Evolutionary conservation across 2,113 vertebrate genomes (phyloP).

Genomic region (Terrapene triunguis): DNA sequence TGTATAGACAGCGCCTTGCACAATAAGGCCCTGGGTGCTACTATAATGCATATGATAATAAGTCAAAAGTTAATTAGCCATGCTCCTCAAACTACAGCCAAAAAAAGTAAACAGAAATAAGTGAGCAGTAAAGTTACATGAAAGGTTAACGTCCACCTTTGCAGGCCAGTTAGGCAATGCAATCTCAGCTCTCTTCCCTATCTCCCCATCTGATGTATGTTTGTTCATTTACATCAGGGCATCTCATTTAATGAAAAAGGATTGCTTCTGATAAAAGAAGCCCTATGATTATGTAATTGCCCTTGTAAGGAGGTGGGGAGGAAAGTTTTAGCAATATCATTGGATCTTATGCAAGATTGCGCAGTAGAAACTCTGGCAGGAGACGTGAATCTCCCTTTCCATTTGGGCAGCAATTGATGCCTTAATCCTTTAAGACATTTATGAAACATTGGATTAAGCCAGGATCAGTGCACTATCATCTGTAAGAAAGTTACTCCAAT

Average conservation of each 20-base stretch:
- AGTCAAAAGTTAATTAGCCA: not conserved
- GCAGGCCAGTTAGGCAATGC: not conserved
- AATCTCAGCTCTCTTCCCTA: not conserved
- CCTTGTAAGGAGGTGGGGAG: conserved; percentile 51
- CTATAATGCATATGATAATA: not conserved
- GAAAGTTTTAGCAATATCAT: conserved; percentile 50
- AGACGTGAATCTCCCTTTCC: conserved; percentile 60
- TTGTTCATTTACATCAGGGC: conserved; percentile 1
- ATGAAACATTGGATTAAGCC: conserved; percentile 68
- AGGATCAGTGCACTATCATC: conserved; percentile 62
- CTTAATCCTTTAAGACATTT: conserved; percentile 74
- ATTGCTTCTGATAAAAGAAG: conserved; percentile 50
- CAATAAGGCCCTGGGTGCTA: too few species aligned
- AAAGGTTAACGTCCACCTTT: conserved; percentile 10
- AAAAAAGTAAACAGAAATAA: not conserved
- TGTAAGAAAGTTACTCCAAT: conserved; percentile 65
- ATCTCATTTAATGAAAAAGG: conserved; percentile 35
- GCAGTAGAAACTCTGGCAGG: too few species aligned
- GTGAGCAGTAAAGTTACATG: not conserved
- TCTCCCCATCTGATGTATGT: not conserved
- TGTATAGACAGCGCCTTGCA: too few species aligned
- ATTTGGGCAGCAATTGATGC: conserved; percentile 61
- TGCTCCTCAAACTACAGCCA: not conserved
- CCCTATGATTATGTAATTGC: conserved; percentile 65
- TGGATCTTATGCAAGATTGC: conserved; percentile 54